Conservation (phyloP, 2,113 vertebrate genomes). For the Petrocephalus microphthalmus region DNA sequence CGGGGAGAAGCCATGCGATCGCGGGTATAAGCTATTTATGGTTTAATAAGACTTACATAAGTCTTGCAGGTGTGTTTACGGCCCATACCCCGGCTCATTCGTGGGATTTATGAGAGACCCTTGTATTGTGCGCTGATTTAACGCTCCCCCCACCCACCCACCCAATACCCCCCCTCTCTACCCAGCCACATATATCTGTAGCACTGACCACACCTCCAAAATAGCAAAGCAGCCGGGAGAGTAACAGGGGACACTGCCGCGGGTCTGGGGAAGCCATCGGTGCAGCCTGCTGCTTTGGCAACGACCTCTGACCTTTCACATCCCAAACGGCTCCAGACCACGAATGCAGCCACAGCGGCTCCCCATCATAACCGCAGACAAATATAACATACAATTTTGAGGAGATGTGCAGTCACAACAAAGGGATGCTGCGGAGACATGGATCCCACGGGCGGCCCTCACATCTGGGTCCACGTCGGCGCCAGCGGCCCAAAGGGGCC, state of each 20-base stretch:
- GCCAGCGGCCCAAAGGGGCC: constrained; percentile 34
- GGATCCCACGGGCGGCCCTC: neutral
- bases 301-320: neutral
- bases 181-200: constrained; percentile 36
- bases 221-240: neutral
- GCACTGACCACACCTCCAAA: neutral
- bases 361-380: neutral
- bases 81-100: constrained; percentile 65
- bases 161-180: constrained; percentile 45
- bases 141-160: constrained; percentile 54
- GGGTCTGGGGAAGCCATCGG: neutral
- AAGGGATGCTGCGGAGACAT: neutral
- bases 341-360: neutral
- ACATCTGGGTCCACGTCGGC: constrained; percentile 46
- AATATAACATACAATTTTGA: constrained; percentile 38
- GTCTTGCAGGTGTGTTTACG: constrained; percentile 76
- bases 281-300: neutral
- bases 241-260: neutral
- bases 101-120: constrained; percentile 67
- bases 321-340: neutral
- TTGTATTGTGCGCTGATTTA: constrained; percentile 73
- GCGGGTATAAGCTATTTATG: constrained; percentile 70
- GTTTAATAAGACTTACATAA: constrained; percentile 79
- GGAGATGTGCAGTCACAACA: constrained; percentile 31
- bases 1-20: constrained; percentile 53